Evolutionary conservation across 2,797 vertebrate species (phyloP), one percentile per base, ranked within the genome.

Genomic region (Lycodopsis pacificus): DNA sequence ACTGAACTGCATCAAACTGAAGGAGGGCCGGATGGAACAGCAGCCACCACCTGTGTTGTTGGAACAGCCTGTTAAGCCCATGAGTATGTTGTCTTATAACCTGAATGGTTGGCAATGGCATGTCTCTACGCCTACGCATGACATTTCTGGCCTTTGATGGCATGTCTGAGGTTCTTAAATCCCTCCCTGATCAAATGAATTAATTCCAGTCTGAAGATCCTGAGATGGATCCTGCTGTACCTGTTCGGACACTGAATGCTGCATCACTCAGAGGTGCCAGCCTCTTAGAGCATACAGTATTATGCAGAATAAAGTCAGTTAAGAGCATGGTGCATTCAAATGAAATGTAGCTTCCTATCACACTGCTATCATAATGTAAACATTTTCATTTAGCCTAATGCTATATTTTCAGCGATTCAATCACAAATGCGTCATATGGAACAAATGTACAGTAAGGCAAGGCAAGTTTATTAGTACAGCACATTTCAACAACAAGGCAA

Each of bases 141-240:
- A 63, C 64, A 3, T 71, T 53, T 76, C 54, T 53, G 19, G 15
- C 69, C 36, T 34, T 79, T 81, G 62, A 87, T 63, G 40, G 71
- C 76, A 77, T 69, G 32, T 72, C 62, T 64, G 20, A 65, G 61
- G 62, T 30, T 82, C 63, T 67, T 38, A 73, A 81, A 76, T 72
- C 54, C 71, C 56, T 69, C 57, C 69, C 65, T 74, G 57, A 76
- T 84, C 74, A 90, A 34, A 75, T 79, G 77, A 22, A 71, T 82
- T 80, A 76, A 79, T 80, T 85, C 51, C 32, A 65, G 56, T 20
- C 22, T 65, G 17, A 68, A 49, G 57, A 56, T 83, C 77, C 68
- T 76, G 53, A 76, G 84, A 73, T 17, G 53, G 77, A 81, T 78
- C 75, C 63, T 42, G 69, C 17, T 1, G 4, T 44, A 27, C 22